These are phyloP conservation scores for Linepithema humile DNA, from an alignment of 1,140 invertebrate species.

Conservation along the genomic window DNA sequence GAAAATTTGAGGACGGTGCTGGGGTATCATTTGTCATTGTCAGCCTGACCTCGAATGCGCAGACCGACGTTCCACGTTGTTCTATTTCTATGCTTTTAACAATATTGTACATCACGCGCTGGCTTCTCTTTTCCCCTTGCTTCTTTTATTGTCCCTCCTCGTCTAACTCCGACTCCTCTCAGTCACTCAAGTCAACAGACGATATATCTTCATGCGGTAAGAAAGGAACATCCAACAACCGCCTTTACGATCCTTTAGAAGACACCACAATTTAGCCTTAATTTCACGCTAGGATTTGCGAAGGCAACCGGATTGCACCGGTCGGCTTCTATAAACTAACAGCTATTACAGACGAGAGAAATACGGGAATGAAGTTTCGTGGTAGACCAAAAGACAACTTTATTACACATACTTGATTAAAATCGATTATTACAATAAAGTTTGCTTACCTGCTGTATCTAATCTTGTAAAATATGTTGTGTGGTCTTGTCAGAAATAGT, in stretches of 20 bases:
- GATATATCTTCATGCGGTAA: slow-evolving; percentile 74
- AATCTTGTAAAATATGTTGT: not conserved
- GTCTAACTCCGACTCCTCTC: slow-evolving; percentile 70
- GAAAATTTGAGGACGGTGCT: slow-evolving; percentile 77
- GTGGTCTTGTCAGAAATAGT: not conserved
- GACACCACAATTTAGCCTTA: slow-evolving; percentile 38
- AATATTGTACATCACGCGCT: slow-evolving; percentile 78
- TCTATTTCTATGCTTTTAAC: slow-evolving; percentile 81
- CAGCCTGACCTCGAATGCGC: slow-evolving; percentile 75
- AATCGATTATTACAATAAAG: not conserved
- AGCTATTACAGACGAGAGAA: slow-evolving; percentile 4
- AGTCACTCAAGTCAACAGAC: slow-evolving; percentile 70
- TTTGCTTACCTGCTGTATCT: not conserved
- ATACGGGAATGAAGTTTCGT: not conserved
- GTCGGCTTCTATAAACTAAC: slow-evolving; percentile 49
- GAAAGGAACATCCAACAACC: slow-evolving; percentile 57
- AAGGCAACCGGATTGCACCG: slow-evolving; percentile 19
- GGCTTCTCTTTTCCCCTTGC: slow-evolving; percentile 67
- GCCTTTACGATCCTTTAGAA: slow-evolving; percentile 27
- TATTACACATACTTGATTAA: slow-evolving; percentile 14
- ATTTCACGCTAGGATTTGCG: slow-evolving; percentile 22
- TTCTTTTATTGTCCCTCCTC: slow-evolving; percentile 63
- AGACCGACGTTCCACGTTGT: slow-evolving; percentile 66
- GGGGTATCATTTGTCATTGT: slow-evolving; percentile 80
- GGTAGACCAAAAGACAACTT: not conserved